Conservation (phyloP, 2,113 vertebrate species). For the Procavia capensis region DNA sequence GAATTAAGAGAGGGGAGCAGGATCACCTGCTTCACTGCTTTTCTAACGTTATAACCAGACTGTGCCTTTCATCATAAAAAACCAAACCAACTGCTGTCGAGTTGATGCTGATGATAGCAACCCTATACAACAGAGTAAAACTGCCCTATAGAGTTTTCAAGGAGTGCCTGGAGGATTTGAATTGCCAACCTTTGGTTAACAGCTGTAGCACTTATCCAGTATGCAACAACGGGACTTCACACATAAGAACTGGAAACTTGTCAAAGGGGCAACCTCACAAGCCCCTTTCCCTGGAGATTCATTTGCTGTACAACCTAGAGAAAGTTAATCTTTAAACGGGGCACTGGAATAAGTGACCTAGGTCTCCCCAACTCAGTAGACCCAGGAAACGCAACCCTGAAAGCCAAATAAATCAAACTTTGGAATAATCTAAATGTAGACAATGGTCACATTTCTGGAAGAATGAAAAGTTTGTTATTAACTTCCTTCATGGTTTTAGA, state of each 20-base stretch:
- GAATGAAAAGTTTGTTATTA: not conserved
- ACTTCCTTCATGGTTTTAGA: not conserved
- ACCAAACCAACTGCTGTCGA: no score
- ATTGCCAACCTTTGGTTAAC: no score
- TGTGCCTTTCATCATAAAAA: not conserved
- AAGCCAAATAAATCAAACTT: not conserved
- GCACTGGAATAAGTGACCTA: not conserved
- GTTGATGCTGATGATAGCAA: no score
- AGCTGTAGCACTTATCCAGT: no score
- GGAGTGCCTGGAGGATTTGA: no score
- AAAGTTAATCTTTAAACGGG: not conserved
- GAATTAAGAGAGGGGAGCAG: not conserved
- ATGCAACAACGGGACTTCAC: not conserved
- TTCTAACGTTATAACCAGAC: slow-evolving; percentile 37
- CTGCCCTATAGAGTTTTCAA: no score
- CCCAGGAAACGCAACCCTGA: not conserved
- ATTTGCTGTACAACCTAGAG: not conserved
- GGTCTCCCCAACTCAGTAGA: not conserved
- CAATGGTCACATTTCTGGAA: not conserved
- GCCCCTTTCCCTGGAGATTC: not conserved
- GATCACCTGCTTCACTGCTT: not conserved
- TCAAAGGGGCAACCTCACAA: not conserved
- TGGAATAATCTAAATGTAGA: not conserved
- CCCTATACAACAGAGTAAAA: no score
- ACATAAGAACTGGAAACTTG: not conserved